phyloP scores from a whole-genome alignment of 2,113 vertebrate species.

The Xiphophorus hellerii region DNA sequence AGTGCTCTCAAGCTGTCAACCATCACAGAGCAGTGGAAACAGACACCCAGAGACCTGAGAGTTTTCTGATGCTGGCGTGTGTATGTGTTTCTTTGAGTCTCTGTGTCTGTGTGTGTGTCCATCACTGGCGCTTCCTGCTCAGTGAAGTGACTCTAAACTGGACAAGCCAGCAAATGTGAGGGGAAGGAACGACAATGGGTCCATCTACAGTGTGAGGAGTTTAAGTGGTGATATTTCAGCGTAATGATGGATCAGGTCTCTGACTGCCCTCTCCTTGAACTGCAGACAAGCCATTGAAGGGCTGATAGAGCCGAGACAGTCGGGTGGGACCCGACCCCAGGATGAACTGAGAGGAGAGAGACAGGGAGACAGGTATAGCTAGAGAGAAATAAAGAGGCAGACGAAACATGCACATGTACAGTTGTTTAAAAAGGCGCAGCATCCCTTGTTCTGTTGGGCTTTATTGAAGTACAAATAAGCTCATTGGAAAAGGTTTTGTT shows the following conservation, averaged over 20 bases:
- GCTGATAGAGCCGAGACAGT: conserved; percentile 73
- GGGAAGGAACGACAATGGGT: conserved; percentile 36
- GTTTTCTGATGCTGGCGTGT: conserved; percentile 34
- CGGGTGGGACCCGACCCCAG: conserved; percentile 66
- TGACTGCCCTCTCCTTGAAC: conserved; percentile 84
- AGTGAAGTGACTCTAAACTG: conserved; percentile 56
- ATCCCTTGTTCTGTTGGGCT: conserved; percentile 2
- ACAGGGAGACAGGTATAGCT: conserved; percentile 9
- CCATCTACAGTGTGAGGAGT: conserved; percentile 15
- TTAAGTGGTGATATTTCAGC: conserved; percentile 49
- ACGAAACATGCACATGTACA: conserved; percentile 48
- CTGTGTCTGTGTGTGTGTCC: conserved; percentile 8
- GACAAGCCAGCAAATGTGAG: conserved; percentile 54
- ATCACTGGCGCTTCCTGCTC: conserved; percentile 30
- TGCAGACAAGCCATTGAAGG: conserved; percentile 87
- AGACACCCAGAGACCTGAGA: conserved; percentile 86
- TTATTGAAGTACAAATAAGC: neutral
- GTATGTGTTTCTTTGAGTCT: conserved; percentile 15
- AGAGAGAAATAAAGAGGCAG: conserved; percentile 17
- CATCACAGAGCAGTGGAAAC: conserved; percentile 92
- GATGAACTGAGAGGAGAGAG: conserved; percentile 59
- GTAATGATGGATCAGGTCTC: conserved; percentile 74
- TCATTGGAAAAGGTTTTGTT: too few species aligned
- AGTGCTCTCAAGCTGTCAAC: conserved; percentile 91
- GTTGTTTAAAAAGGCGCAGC: conserved; percentile 61